Percentiles rank a stretch among this genome's conserved stretches.
Evolutionary conservation across 2,113 vertebrate species (phyloP).

Genomic region (Gopherus flavomarginatus): DNA sequence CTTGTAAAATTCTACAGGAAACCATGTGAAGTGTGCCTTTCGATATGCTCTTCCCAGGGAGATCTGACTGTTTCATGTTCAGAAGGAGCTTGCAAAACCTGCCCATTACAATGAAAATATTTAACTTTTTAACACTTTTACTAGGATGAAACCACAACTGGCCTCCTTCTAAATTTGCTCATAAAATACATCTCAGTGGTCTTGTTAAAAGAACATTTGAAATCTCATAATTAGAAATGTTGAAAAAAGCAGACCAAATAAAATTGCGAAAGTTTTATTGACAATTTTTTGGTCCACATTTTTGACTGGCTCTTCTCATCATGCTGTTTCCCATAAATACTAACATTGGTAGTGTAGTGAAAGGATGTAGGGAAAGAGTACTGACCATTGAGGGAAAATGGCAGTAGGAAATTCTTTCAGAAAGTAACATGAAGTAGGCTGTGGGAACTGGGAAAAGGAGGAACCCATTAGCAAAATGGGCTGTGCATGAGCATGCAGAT

Average conservation of each 20-base stretch:
- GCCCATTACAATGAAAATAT: not conserved
- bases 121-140: constrained; percentile 45
- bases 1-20: constrained; percentile 33
- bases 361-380: constrained; percentile 4
- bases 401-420: constrained; percentile 56
- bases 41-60: constrained; percentile 28
- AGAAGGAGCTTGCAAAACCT: constrained; percentile 38
- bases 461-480: not conserved
- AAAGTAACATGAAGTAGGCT: constrained; percentile 58
- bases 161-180: constrained; percentile 21
- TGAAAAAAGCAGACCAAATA: not conserved
- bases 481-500: not conserved
- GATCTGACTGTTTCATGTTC: constrained; percentile 35
- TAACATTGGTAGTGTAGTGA: constrained; percentile 30
- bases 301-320: constrained; percentile 2
- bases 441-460: not conserved
- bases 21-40: constrained; percentile 30
- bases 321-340: constrained; percentile 16
- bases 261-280: not conserved
- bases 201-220: constrained; percentile 20
- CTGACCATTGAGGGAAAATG: constrained; percentile 40
- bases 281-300: not conserved
- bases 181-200: constrained; percentile 34
- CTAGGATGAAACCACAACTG: not conserved
- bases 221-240: not conserved